These are phyloP conservation scores for Characodon lateralis DNA, from an alignment of 2,797 vertebrate species.

Conservation along the genomic window DNA sequence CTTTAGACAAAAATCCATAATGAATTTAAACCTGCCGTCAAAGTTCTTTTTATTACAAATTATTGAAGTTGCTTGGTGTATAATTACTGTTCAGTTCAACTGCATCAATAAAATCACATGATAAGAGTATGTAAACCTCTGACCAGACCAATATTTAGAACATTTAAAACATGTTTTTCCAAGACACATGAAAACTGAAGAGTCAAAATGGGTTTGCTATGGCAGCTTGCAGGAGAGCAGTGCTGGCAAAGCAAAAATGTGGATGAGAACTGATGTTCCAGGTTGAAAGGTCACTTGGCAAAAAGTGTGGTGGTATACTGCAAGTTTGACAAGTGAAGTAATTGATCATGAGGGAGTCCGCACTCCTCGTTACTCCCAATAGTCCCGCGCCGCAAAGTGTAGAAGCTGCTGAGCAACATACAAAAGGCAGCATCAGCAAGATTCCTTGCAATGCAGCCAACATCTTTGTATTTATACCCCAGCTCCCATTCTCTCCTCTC, in stretches of 20 bases:
- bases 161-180: neutral
- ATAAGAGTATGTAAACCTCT: no score
- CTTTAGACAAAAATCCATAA: no score
- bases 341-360: conserved; percentile 78
- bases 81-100: no score
- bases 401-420: conserved; percentile 51
- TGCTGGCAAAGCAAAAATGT: conserved; percentile 46
- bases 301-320: conserved; percentile 54
- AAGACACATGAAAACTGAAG: neutral
- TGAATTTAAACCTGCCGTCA: no score
- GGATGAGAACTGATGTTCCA: conserved; percentile 37
- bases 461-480: conserved; percentile 39
- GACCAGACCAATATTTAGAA: neutral
- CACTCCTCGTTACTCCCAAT: conserved; percentile 53
- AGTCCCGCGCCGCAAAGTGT: conserved; percentile 33
- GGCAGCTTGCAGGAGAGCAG: conserved; percentile 17
- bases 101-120: no score
- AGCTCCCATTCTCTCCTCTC: conserved; percentile 7
- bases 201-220: conserved; percentile 17
- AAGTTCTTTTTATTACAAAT: no score
- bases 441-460: conserved; percentile 42
- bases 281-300: conserved; percentile 55
- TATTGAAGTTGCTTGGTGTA: no score
- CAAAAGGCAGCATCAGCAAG: conserved; percentile 55
- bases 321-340: conserved; percentile 68